Conservation (phyloP, 64 coral and sea anemone genomes). For the Stichodactyla mertensii region DNA sequence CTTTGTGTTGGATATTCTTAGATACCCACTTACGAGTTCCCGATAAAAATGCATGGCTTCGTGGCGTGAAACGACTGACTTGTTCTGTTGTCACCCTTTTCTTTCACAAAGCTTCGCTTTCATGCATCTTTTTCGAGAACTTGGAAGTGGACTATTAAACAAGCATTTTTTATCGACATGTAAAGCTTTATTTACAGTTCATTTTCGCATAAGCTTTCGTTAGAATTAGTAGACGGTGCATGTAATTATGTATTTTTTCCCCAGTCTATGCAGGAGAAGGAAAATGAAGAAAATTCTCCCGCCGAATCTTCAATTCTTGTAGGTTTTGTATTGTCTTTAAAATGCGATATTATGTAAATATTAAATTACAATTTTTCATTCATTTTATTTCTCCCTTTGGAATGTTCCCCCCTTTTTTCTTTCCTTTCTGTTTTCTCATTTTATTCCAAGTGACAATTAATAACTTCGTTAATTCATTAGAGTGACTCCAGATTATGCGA, state of each 20-base stretch:
- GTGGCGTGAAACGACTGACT: no score
- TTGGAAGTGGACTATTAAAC: no score
- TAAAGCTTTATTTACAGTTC: no score
- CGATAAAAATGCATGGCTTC: no score
- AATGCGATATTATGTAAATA: not conserved
- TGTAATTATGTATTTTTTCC: not conserved
- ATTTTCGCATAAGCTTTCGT: no score
- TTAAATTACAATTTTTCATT: not conserved
- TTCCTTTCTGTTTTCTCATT: not conserved
- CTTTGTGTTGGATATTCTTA: no score
- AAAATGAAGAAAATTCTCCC: not conserved
- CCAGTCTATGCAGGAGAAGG: constrained; percentile 35
- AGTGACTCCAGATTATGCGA: constrained; percentile 41
- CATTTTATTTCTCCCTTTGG: not conserved
- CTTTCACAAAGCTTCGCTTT: no score
- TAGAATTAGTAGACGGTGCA: not conserved
- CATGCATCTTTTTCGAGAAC: no score
- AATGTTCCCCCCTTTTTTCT: not conserved
- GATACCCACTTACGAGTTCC: no score
- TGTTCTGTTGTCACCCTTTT: no score
- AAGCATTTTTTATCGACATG: no score
- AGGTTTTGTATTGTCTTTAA: not conserved
- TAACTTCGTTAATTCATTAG: not conserved
- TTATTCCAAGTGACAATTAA: not conserved
- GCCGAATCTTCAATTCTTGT: constrained; percentile 24